These are phyloP conservation scores for Anableps anableps DNA, from an alignment of 2,797 vertebrate genomes.

Conservation along the genomic window DNA sequence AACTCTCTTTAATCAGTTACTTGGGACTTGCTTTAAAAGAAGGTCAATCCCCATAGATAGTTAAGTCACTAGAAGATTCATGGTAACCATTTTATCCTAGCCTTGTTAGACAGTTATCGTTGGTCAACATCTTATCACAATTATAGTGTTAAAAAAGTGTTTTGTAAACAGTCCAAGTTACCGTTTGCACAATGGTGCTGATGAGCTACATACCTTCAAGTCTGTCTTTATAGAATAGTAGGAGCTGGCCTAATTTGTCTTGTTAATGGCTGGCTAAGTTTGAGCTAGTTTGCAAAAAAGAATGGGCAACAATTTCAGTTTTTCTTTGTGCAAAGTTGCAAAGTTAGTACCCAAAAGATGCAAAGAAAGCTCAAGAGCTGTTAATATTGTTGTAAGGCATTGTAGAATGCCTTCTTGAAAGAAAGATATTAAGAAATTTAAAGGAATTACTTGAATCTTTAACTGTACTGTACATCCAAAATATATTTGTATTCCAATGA, in stretches of 20 bases:
- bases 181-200: background rate
- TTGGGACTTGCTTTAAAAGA: background rate
- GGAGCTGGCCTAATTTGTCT: too few species aligned
- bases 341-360: background rate
- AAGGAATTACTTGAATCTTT: background rate
- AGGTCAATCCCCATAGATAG: background rate
- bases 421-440: background rate
- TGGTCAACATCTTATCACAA: background rate
- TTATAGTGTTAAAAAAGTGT: background rate
- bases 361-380: background rate
- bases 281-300: background rate
- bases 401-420: background rate
- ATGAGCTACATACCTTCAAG: background rate
- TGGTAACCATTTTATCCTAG: background rate
- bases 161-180: background rate
- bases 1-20: background rate
- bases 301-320: background rate
- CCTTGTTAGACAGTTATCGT: background rate
- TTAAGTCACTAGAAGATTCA: background rate
- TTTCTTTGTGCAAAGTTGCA: background rate
- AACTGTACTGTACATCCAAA: background rate
- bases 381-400: background rate
- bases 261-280: background rate
- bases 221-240: background rate
- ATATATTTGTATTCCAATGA: background rate